Percentiles rank a stretch among this genome's conserved stretches.
phyloP scores from a whole-genome alignment of 1,140 invertebrate genomes.

The Muscidifurax raptorellus region DNA sequence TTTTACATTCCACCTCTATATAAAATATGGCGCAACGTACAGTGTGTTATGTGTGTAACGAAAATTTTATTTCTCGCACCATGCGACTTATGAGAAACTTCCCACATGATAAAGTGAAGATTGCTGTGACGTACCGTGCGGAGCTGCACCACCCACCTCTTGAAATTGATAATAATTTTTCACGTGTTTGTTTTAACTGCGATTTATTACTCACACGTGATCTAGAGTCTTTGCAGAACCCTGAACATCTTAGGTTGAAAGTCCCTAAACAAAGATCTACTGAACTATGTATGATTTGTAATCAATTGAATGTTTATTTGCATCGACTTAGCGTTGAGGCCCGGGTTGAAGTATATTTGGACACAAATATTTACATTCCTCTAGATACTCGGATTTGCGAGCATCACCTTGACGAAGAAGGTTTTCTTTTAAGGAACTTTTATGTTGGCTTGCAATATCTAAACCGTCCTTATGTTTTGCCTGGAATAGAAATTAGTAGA shows the following conservation, averaged over 20 bases:
- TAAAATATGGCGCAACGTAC: neutral
- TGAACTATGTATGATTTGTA: conserved; percentile 23
- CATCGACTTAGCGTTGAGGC: conserved; percentile 12
- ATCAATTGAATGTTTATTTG: conserved; percentile 4
- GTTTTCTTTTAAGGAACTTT: conserved; percentile 15
- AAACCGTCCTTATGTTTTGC: conserved; percentile 9
- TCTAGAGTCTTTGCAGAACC: neutral
- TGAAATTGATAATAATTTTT: conserved; percentile 22
- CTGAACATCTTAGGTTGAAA: conserved; percentile 16
- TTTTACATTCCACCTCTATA: neutral
- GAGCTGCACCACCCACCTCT: conserved; percentile 4
- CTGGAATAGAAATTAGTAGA: conserved; percentile 23
- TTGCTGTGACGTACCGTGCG: neutral
- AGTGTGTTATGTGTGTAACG: conserved; percentile 16
- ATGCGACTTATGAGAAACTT: conserved; percentile 20
- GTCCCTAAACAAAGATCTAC: neutral
- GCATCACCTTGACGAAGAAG: too few species aligned
- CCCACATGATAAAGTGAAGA: neutral
- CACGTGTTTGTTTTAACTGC: conserved; percentile 27
- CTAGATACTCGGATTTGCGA: neutral
- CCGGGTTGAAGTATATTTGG: conserved; percentile 14
- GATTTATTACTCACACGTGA: conserved; percentile 9
- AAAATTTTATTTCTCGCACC: neutral
- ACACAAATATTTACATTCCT: conserved; percentile 23
- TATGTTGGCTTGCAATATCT: conserved; percentile 11